A percentile compares a stretch with the other conserved stretches of the same genome.
Evolutionary conservation across 1,140 invertebrate species (phyloP).

Genomic region (Chymomyza costata): DNA sequence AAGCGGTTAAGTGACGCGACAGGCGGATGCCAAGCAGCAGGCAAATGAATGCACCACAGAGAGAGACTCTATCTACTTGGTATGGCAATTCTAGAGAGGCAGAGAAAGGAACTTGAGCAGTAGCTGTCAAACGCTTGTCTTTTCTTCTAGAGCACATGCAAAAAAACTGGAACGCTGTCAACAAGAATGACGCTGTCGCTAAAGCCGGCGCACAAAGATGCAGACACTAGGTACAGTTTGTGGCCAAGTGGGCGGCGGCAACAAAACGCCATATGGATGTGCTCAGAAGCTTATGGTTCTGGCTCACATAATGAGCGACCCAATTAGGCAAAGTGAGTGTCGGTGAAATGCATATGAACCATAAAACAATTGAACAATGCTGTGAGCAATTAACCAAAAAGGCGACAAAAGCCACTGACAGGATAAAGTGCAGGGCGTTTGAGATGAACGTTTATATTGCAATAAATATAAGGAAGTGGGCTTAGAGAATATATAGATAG

Average conservation of each 20-base stretch:
- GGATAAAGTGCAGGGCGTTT: constrained; percentile 9
- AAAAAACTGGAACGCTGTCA: no score
- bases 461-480: no score
- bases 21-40: constrained; percentile 8
- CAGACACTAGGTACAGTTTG: background rate
- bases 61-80: no score
- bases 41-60: background rate
- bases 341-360: constrained; percentile 66
- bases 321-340: constrained; percentile 70
- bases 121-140: constrained; percentile 67
- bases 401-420: constrained; percentile 19
- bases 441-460: no score
- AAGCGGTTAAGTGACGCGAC: constrained; percentile 56
- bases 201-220: constrained; percentile 9
- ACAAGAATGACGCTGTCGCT: no score
- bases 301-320: constrained; percentile 57
- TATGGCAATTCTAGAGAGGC: no score
- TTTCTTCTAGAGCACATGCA: constrained; percentile 27
- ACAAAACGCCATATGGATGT: background rate
- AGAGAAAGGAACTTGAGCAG: constrained; percentile 13
- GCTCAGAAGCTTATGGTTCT: no score
- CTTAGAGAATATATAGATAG: no score
- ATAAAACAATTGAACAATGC: constrained; percentile 71
- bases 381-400: constrained; percentile 49
- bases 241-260: background rate